Evolutionary conservation across 2,888 invertebrate genomes (phyloP), one percentile per base, ranked within the genome.

Genomic region (Agrochola lota): DNA sequence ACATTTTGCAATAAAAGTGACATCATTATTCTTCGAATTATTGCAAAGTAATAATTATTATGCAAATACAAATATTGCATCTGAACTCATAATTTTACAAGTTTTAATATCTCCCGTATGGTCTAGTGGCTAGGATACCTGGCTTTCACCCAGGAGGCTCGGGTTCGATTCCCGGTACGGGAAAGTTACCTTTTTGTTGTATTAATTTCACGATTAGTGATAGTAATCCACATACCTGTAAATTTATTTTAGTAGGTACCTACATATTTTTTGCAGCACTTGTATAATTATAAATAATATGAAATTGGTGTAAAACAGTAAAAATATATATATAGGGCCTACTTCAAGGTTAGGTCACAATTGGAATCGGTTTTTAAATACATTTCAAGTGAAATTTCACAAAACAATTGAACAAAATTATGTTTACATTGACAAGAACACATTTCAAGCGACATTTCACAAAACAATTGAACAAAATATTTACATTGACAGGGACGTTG

Each of bases 111-210:
- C 7, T 68, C 79, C 81, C 74, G 81, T 78, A 81, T 78, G 81
- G 74, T 97, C 97, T 97, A 97, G 97, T 97, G 97, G 97, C 97
- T 97, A 97, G 97, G 97, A 97, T 97, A 97, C 97, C 97, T 97
- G 97, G 97, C 97, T 97, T 97, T 97, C 97, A 97, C 97, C 97
- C 97, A 97, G 97, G 97, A 97, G 97, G 97, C 97, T 97, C 97
- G 97, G 97, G 97, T 97, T 97, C 97, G 97, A 97, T 97, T 97
- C 97, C 97, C 97, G 97, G 97, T 78, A 78, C 73, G 73, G 80
- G 78, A 78, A 78, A 59, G 1, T 0, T 49, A 5, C 0, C 1
- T 30, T 67, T 67, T 67, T 49, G 20, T 46, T 12, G 2, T 46
- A 43, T 20, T 26, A 0, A n/a, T 26, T 67, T 30, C 2, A 15